phyloP scores from a whole-genome alignment of 2,888 invertebrate species.

The Nemotelus pantherinus region DNA sequence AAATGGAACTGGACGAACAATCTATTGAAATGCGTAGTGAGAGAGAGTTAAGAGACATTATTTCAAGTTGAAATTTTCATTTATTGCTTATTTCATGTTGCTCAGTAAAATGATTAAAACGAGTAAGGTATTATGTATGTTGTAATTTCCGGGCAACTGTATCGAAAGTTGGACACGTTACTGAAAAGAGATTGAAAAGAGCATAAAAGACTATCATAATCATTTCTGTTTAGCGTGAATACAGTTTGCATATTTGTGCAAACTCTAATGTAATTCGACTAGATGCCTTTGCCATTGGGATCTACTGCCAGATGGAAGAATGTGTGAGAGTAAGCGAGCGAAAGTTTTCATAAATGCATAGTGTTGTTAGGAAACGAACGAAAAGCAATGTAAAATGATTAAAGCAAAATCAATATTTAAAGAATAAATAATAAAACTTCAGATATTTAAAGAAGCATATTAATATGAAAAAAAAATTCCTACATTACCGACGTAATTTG shows the following conservation, averaged over 20 bases:
- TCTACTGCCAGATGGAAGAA: conserved; percentile 6
- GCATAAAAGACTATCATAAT: too few species aligned
- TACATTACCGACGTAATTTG: conserved; percentile 46
- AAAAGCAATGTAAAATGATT: conserved; percentile 43
- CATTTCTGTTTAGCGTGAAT: too few species aligned
- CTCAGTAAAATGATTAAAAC: neutral
- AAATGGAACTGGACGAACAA: conserved; percentile 18
- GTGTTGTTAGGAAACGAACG: conserved; percentile 34
- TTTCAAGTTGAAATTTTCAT: conserved; percentile 1
- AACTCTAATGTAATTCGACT: neutral
- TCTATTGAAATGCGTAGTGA: conserved; percentile 18
- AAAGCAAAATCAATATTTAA: conserved; percentile 30
- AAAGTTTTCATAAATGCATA: conserved; percentile 17
- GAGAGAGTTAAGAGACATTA: conserved; percentile 23
- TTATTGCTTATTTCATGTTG: conserved; percentile 20
- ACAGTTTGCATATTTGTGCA: too few species aligned
- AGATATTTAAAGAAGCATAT: conserved; percentile 24
- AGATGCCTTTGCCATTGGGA: neutral
- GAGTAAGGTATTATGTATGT: neutral
- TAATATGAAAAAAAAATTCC: conserved; percentile 45
- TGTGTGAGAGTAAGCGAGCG: conserved; percentile 33
- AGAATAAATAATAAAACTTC: conserved; percentile 11
- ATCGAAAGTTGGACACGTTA: neutral
- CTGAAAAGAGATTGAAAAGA: too few species aligned
- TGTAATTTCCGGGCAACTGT: neutral